phyloP scores from a whole-genome alignment of 2,113 vertebrate species.

The Marmota monax region DNA sequence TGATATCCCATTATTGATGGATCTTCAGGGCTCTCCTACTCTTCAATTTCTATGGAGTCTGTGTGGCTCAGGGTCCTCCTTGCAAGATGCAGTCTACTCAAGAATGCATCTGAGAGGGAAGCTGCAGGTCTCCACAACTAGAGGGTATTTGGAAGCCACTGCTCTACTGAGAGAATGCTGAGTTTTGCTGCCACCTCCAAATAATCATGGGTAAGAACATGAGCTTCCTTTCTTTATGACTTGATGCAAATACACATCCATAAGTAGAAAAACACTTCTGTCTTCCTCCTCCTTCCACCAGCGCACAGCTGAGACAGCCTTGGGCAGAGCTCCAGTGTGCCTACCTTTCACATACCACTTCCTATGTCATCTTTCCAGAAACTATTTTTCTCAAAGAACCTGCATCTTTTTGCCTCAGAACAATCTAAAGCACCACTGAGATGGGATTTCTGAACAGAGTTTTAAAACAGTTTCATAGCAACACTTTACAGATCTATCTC shows the following conservation, averaged over 20 bases:
- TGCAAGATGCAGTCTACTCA: neutral
- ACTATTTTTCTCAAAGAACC: neutral
- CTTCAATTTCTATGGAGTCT: neutral
- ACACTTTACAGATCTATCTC: slow-evolving; percentile 23
- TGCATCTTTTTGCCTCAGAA: neutral
- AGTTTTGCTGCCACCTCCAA: neutral
- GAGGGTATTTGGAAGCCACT: neutral
- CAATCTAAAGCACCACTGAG: neutral
- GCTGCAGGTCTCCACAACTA: neutral
- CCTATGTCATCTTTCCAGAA: neutral
- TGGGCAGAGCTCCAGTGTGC: neutral
- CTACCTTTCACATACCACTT: neutral
- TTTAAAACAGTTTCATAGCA: slow-evolving; percentile 37
- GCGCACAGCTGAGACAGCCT: neutral
- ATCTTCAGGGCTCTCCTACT: neutral
- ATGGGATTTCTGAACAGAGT: neutral
- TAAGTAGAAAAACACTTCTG: neutral
- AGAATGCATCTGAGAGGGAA: neutral
- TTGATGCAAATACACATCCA: neutral
- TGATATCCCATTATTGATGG: neutral
- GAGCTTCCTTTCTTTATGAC: neutral
- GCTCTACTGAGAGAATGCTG: neutral
- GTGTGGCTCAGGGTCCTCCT: neutral
- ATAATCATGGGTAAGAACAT: neutral
- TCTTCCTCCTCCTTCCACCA: neutral